Evolutionary conservation across 1,140 invertebrate genomes (phyloP), one percentile per base, ranked within the genome.

Genomic region (Pteromalus puparum): DNA sequence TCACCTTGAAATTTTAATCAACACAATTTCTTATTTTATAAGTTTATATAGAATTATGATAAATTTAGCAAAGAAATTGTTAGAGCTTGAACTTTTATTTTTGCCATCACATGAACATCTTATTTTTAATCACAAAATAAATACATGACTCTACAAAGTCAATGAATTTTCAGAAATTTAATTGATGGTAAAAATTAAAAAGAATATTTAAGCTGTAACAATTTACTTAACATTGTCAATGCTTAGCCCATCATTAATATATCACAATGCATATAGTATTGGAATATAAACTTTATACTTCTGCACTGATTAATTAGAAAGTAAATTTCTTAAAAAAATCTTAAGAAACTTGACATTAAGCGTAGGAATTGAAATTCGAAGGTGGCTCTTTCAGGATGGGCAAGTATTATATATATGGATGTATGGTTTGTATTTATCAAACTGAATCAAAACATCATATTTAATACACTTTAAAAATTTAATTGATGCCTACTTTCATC

Each of bases 1-100:
- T 84, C 67, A 79, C 68, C 82, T 84, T 84, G 21, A 38, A 79
- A 78, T 83, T 83, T 78, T 79, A 78, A 77, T 84, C 24, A 34
- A 73, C 72, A 73, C 46, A 68, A 48, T 83, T 65, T 83, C 75
- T 70, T 48, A 83, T 75, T 82, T 73, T 73, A 67, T 65, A 82
- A 75, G 30, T 15, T 61, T 61, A 18, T 61, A 74, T 53, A 53
- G 9, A 53, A 24, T n/a, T 42, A 75, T 5, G 42, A 24, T 46
- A 24, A 53, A 53, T 53, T 53, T 53, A 18, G 48, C 13, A 18
- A 2, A 18, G 18, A 53, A 53, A 53, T 53, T 53, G 48, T 53
- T 53, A 53, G 13, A 53, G 48, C 48, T 53, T 53, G 48, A 53
- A 21, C 48, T 18, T 53, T 13, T 0, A 53, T 53, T 53, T 53